phyloP scores from a whole-genome alignment of 2,888 invertebrate species.

The Podotricha telesiphe region DNA sequence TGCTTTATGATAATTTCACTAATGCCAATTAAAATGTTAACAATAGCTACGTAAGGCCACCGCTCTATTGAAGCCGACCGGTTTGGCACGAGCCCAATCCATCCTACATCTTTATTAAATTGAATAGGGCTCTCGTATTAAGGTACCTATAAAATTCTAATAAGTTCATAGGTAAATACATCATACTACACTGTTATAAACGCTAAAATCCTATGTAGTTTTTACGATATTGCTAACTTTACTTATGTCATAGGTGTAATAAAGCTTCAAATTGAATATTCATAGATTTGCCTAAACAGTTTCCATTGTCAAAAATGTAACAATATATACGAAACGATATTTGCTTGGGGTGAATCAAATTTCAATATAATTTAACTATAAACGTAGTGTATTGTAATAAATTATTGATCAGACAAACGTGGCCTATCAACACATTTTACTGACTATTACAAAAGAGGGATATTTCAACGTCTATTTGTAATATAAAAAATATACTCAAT shows the following conservation, averaged over 20 bases:
- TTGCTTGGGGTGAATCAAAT: slow-evolving; percentile 18
- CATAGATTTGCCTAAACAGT: slow-evolving; percentile 47
- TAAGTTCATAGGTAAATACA: background rate
- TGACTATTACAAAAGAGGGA: slow-evolving; percentile 10
- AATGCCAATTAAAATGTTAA: slow-evolving; percentile 77
- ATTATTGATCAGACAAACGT: slow-evolving; percentile 19
- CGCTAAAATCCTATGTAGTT: slow-evolving; percentile 21
- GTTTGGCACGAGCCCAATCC: slow-evolving; percentile 66
- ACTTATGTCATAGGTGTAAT: slow-evolving; percentile 37
- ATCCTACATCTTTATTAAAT: slow-evolving; percentile 52
- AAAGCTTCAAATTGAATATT: slow-evolving; percentile 48
- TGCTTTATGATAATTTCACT: slow-evolving; percentile 61
- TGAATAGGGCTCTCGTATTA: slow-evolving; percentile 31
- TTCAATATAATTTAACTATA: slow-evolving; percentile 6
- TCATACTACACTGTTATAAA: slow-evolving; percentile 21
- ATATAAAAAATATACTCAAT: slow-evolving; percentile 28
- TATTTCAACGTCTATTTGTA: background rate
- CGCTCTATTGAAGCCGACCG: slow-evolving; percentile 68
- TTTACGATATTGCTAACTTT: slow-evolving; percentile 5
- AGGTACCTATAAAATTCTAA: slow-evolving; percentile 4
- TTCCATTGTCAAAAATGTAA: slow-evolving; percentile 34
- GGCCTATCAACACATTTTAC: slow-evolving; percentile 2
- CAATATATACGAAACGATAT: slow-evolving; percentile 14
- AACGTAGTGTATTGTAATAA: slow-evolving; percentile 7
- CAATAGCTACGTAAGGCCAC: slow-evolving; percentile 64